Percentiles rank a stretch among this genome's conserved stretches.
Conservation (phyloP, 2,888 invertebrate genomes). For the Volucella inanis region DNA sequence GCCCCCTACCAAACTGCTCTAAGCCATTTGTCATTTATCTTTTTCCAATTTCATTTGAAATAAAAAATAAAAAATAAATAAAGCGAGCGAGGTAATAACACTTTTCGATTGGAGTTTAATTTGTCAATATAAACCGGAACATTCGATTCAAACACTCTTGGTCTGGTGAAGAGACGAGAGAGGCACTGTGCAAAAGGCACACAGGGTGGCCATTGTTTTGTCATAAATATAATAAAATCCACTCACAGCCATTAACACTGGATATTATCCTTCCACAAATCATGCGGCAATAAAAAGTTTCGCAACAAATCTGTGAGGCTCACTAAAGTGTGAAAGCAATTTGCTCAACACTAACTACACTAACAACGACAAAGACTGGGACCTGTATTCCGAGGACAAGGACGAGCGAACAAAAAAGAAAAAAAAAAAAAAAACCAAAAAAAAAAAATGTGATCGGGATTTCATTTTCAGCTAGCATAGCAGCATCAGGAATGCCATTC, state of each 20-base stretch:
- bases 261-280: slow-evolving; percentile 75
- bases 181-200: neutral
- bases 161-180: neutral
- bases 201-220: slow-evolving; percentile 56
- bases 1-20: too few species aligned
- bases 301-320: slow-evolving; percentile 53
- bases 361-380: neutral
- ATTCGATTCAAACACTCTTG: slow-evolving; percentile 40
- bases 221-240: slow-evolving; percentile 74
- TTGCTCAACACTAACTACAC: slow-evolving; percentile 26
- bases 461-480: neutral
- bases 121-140: slow-evolving; percentile 39
- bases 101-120: slow-evolving; percentile 46
- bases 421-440: neutral
- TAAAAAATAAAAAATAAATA: too few species aligned
- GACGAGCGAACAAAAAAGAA: too few species aligned
- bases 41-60: too few species aligned
- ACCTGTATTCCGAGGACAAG: too few species aligned
- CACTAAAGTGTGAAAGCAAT: slow-evolving; percentile 70
- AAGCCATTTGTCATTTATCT: too few species aligned
- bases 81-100: too few species aligned
- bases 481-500: neutral
- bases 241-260: slow-evolving; percentile 73
- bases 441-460: slow-evolving; percentile 56
- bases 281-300: slow-evolving; percentile 72